Base-by-base conservation (phyloP, 2,113 vertebrate species). In the Sylvietta virens region DNA sequence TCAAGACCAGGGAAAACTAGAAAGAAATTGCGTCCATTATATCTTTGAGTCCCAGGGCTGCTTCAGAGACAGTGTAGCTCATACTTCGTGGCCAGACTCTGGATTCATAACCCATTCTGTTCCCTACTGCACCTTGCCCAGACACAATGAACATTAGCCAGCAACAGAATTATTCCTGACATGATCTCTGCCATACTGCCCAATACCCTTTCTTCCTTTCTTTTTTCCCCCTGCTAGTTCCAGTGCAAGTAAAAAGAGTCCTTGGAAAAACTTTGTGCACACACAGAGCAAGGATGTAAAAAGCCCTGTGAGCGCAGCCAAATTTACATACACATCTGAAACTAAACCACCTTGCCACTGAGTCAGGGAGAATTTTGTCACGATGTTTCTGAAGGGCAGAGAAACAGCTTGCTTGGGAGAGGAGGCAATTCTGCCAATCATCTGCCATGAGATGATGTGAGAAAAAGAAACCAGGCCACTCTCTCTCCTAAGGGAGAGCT, bases 381-480 rank as follows among this genome's bases (percentile, higher is more conserved):
- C 37, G 42, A 53, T 73, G 40, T 61, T 92, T 93, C 93, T 81
- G 79, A 94, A 95, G 71, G 73, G 71, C 81, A 91, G 84, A 93
- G 87, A 85, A 85, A 92, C 72, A 82, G 60, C 50, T 91, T 81
- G 42, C 50, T 66, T 77, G 73, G 72, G 66, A 92, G 70, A 86
- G 54, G 40, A 96, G 30, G 44, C 40, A 85, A 13, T 91, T 81
- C 80, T 87, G 78, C 71, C 84, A 77, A 62, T 87, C 70, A 92
- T 60, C 79, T 92, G 64, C 50, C 60, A 78, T 3, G 5, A 96
- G 64, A 90, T 4, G 16, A 80, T 67, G 85, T 3, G 48, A 81
- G 86, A 88, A 88, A 86, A 92, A 82, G 70, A 96, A 97, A 96
- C 69, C 88, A 92, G 82, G 82, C 64, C 90, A 85, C 45, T 22